Conservation (phyloP, 1,140 invertebrate genomes). For the Heliothis subflexa region DNA sequence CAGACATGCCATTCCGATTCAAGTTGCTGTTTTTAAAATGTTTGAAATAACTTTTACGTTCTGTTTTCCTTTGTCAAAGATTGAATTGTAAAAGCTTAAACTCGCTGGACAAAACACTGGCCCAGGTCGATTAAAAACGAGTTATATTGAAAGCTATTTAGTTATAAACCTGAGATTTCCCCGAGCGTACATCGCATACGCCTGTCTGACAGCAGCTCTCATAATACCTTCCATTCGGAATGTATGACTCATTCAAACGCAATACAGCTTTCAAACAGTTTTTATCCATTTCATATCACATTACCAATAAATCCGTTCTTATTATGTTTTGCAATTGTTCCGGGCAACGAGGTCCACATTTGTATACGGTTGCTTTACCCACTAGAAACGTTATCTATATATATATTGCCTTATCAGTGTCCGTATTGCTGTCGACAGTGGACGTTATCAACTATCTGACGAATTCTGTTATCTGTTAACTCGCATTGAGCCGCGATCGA, state of each 20-base stretch:
- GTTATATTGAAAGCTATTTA: background rate
- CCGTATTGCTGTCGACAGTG: constrained; percentile 44
- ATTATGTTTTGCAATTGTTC: background rate
- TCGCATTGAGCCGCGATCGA: constrained; percentile 59
- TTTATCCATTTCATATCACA: constrained; percentile 9
- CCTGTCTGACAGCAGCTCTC: constrained; percentile 19
- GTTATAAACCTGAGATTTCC: constrained; percentile 24
- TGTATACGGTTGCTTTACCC: constrained; percentile 14
- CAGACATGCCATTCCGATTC: too few species aligned
- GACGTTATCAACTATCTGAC: constrained; percentile 66
- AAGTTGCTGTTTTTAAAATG: too few species aligned
- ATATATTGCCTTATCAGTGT: constrained; percentile 43
- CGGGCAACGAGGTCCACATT: background rate
- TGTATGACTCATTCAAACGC: constrained; percentile 35
- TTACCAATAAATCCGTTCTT: background rate
- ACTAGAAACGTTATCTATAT: constrained; percentile 48
- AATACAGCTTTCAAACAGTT: background rate
- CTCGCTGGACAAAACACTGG: background rate
- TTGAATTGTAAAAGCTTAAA: background rate
- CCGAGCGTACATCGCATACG: constrained; percentile 26
- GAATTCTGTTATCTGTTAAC: constrained; percentile 65
- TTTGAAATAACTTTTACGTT: too few species aligned
- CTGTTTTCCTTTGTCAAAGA: too few species aligned
- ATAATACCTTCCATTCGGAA: constrained; percentile 4
- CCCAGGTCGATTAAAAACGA: background rate